Conservation (phyloP, 1,140 invertebrate species). For the Paralvinella palmiformis region DNA sequence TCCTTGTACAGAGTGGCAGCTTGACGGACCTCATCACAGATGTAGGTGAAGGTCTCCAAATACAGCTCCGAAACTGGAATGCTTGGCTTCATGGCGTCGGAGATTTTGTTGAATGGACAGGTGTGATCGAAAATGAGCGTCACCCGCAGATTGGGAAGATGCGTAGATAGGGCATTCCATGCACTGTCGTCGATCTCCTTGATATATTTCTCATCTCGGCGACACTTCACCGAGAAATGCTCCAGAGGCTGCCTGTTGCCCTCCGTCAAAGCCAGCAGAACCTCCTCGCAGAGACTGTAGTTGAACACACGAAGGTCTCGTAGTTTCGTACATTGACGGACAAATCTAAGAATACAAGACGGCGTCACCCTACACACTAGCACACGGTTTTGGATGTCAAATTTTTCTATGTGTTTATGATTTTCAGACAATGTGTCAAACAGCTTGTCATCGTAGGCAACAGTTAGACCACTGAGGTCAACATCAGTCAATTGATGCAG, state of each 20-base stretch:
- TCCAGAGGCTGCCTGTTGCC: conserved; percentile 22
- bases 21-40: conserved; percentile 32
- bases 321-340: conserved; percentile 28
- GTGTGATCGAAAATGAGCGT: conserved; percentile 39
- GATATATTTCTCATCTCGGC: conserved; percentile 33
- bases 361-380: conserved; percentile 32
- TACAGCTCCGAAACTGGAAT: conserved; percentile 34
- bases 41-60: conserved; percentile 35
- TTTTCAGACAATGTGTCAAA: conserved; percentile 33
- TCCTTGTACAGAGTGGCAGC: conserved; percentile 29
- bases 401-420: conserved; percentile 27
- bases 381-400: conserved; percentile 38
- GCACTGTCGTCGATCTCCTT: conserved; percentile 27
- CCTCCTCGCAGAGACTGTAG: conserved; percentile 31
- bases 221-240: conserved; percentile 30
- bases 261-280: conserved; percentile 27
- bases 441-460: conserved; percentile 30
- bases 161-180: conserved; percentile 26
- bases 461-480: conserved; percentile 30
- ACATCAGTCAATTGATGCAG: conserved; percentile 22
- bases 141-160: conserved; percentile 29
- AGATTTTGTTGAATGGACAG: conserved; percentile 28
- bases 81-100: conserved; percentile 34
- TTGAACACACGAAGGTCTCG: conserved; percentile 30
- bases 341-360: conserved; percentile 24